Evolutionary conservation across 1,140 invertebrate species (phyloP).

Genomic region (Sinella curviseta): DNA sequence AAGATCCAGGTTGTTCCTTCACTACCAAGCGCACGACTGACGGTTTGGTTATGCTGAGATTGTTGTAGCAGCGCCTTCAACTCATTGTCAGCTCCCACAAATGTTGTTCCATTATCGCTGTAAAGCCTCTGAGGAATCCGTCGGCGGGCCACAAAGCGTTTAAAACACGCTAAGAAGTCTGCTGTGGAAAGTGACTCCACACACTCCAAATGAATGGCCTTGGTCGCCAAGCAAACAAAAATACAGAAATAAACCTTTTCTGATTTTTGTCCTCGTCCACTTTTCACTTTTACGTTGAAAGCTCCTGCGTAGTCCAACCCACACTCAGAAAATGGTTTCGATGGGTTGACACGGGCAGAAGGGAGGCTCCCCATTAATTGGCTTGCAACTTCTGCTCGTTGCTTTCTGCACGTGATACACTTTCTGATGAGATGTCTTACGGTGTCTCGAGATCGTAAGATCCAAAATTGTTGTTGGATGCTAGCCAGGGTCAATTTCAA

Average conservation of each 20-base stretch:
- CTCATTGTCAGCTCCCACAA: conserved; percentile 44
- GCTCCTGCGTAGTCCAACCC: conserved; percentile 31
- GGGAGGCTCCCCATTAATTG: too few species aligned
- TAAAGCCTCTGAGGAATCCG: conserved; percentile 39
- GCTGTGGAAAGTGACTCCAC: conserved; percentile 41
- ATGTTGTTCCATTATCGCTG: conserved; percentile 50
- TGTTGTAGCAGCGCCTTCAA: not conserved
- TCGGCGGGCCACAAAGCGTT: conserved; percentile 41
- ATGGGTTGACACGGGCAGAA: too few species aligned
- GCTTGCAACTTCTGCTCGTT: not conserved
- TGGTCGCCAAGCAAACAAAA: conserved; percentile 47
- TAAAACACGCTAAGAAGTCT: conserved; percentile 36
- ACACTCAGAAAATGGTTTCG: not conserved
- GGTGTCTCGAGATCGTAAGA: conserved; percentile 44
- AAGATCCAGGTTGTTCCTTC: conserved; percentile 50
- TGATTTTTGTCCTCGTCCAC: not conserved
- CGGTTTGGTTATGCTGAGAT: not conserved
- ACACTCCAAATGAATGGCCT: conserved; percentile 50
- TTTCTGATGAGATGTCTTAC: conserved; percentile 42
- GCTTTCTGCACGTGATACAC: conserved; percentile 50
- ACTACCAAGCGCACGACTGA: not conserved
- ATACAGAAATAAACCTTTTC: conserved; percentile 31
- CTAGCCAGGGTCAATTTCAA: not conserved
- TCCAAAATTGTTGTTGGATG: conserved; percentile 50
- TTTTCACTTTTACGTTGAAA: not conserved